These are phyloP conservation scores for Platycercus adscitus DNA, from an alignment of 2,113 vertebrate species.

Conservation along the genomic window DNA sequence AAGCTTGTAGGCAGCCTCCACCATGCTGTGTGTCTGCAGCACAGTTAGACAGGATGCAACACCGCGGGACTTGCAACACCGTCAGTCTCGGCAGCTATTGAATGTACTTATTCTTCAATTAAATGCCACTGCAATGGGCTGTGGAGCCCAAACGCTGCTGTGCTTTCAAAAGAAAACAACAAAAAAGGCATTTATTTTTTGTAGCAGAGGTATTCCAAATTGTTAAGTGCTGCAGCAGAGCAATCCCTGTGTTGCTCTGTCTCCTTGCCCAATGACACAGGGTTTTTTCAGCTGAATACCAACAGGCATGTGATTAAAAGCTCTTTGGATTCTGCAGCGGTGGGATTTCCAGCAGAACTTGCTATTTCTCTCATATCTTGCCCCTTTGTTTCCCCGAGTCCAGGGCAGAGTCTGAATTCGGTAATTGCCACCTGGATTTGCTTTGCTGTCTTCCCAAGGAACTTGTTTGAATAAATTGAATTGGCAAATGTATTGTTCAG, in stretches of 20 bases:
- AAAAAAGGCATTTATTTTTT: neutral
- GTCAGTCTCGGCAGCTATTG: neutral
- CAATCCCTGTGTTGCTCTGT: neutral
- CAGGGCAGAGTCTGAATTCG: slow-evolving; percentile 13
- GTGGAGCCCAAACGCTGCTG: neutral
- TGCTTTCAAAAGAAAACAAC: neutral
- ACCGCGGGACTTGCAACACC: neutral
- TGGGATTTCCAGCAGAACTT: slow-evolving; percentile 40
- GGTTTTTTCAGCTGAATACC: neutral
- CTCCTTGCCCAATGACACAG: slow-evolving; percentile 53
- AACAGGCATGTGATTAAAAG: neutral
- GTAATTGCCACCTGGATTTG: slow-evolving; percentile 60
- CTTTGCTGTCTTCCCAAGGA: slow-evolving; percentile 63
- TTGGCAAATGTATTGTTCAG: slow-evolving; percentile 54
- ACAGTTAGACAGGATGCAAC: neutral
- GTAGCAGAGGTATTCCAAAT: neutral
- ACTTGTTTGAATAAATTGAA: slow-evolving; percentile 65
- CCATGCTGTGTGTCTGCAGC: neutral
- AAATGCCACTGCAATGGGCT: neutral
- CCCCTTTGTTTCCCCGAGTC: slow-evolving; percentile 27
- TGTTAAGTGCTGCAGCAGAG: neutral
- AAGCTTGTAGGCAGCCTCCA: neutral
- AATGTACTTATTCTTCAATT: neutral
- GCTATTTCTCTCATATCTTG: slow-evolving; percentile 36
- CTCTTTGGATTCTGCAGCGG: neutral